phyloP scores from a whole-genome alignment of 2,888 invertebrate species.

The Steinernema carpocapsae region DNA sequence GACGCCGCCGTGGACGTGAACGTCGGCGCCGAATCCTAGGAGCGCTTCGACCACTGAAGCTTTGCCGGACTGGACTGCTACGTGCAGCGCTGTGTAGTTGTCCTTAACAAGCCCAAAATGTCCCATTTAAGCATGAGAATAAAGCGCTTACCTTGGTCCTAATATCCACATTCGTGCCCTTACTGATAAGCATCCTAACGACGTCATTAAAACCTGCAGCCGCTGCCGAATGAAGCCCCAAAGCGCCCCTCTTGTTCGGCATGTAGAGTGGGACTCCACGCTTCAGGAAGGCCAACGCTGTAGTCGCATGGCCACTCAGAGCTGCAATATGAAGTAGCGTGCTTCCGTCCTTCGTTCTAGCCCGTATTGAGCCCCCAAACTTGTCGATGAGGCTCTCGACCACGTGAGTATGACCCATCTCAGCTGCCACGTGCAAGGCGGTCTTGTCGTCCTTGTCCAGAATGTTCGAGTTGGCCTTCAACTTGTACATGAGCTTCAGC shows the following conservation, averaged over 20 bases:
- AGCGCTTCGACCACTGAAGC: slow-evolving; percentile 72
- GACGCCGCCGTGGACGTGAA: slow-evolving; percentile 81
- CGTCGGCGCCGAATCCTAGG: slow-evolving; percentile 93
- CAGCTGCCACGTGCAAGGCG: slow-evolving; percentile 95
- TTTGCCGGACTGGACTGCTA: slow-evolving; percentile 79
- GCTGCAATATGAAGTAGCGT: slow-evolving; percentile 98
- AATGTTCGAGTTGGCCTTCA: slow-evolving; percentile 85
- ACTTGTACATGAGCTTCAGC: slow-evolving; percentile 92
- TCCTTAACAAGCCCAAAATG: slow-evolving; percentile 81
- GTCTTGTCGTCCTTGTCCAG: slow-evolving; percentile 80
- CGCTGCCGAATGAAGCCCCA: slow-evolving; percentile 96
- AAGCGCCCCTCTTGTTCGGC: slow-evolving; percentile 98
- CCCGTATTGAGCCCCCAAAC: slow-evolving; percentile 83
- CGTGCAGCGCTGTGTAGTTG: slow-evolving; percentile 94
- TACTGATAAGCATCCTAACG: slow-evolving; percentile 89
- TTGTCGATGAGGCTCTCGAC: slow-evolving; percentile 96
- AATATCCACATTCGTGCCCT: slow-evolving; percentile 94
- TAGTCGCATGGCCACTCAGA: slow-evolving; percentile 93
- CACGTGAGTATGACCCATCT: slow-evolving; percentile 91
- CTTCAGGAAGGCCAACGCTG: slow-evolving; percentile 95
- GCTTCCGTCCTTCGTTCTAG: slow-evolving; percentile 80
- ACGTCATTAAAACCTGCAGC: slow-evolving; percentile 95
- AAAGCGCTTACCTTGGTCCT: slow-evolving; percentile 81
- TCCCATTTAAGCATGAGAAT: neutral
- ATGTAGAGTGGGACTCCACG: slow-evolving; percentile 98